Conservation (phyloP, 1,140 invertebrate species). For the Dysdera silvatica region DNA sequence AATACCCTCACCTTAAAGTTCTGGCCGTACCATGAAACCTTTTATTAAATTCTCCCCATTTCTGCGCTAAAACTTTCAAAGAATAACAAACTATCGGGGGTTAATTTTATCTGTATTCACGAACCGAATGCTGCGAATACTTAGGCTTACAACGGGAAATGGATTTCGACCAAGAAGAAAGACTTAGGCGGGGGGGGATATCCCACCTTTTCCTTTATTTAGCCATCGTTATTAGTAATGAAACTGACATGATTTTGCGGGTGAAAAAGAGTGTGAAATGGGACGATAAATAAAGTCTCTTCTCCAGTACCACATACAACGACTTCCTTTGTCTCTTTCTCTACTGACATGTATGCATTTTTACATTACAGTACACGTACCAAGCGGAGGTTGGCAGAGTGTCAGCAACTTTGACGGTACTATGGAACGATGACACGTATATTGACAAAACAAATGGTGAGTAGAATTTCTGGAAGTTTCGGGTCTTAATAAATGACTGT, state of each 20-base stretch:
- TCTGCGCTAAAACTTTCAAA: too few relatives aligned
- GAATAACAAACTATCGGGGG: too few relatives aligned
- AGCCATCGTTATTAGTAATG: too few relatives aligned
- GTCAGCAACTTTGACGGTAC: conserved; percentile 74
- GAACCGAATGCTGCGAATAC: too few relatives aligned
- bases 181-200: too few relatives aligned
- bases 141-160: too few relatives aligned
- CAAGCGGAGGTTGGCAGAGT: conserved; percentile 75
- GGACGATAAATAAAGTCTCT: background rate
- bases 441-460: conserved; percentile 69
- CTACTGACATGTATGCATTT: background rate
- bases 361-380: conserved; percentile 64
- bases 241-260: too few relatives aligned
- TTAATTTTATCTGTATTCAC: too few relatives aligned
- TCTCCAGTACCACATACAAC: background rate
- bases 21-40: background rate
- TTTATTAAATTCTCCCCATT: too few relatives aligned
- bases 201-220: too few relatives aligned
- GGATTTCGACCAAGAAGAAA: too few relatives aligned
- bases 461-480: background rate
- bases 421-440: conserved; percentile 89
- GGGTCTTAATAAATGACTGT: background rate
- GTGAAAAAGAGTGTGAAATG: too few relatives aligned
- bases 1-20: background rate
- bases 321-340: background rate